Evolutionary conservation across 2,113 vertebrate species (phyloP), one percentile per base, ranked within the genome.

Genomic region (Xiphias gladius): DNA sequence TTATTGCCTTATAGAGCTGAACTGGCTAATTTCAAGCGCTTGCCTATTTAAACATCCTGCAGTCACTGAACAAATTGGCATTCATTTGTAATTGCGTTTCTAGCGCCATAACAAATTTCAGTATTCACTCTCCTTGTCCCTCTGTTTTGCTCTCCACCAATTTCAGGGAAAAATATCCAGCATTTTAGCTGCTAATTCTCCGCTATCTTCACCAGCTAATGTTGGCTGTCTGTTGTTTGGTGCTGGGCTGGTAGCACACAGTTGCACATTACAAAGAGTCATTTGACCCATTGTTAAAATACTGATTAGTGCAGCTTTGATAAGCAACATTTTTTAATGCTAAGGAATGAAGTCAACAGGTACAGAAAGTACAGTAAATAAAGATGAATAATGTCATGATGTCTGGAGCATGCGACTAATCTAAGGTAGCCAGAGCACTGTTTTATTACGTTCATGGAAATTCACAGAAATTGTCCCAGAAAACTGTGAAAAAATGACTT

Each of bases 401-500:
- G 30, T 78, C 32, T 68, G 43, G 16, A 20, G 28, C 50, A 10
- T 22, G n/a, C 0, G 11, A 12, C 52, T 55, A 55, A 55, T n/a
- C 11, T 24, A 55, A 54, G 13, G 43, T 26, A 13, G 63, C 39
- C 69, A 67, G 37, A 35, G 10, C 59, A 16, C 5, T 50, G 11
- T 62, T 72, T 82, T 59, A 41, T 28, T 57, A 35, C 11, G 13
- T 50, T 43, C 24, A 62, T 55, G 39, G 52, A 65, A 50, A 58
- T 71, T 64, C n/a, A 14, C 11, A 26, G 28, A 58, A 48, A 39
- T 37, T 28, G 39, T 59, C 52, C 20, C 22, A 50, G 28, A 37
- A 57, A 70, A 55, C 43, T 32, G 22, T 32, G 48, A 35, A 57
- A 39, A 48, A 62, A 69, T 35, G 32, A 6, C 32, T 35, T 35